A percentile compares a stretch with the other conserved stretches of the same genome.
Evolutionary conservation across 35 echinoderm and acorn worm species (phyloP).

Genomic region (Ophioderma brevispina): DNA sequence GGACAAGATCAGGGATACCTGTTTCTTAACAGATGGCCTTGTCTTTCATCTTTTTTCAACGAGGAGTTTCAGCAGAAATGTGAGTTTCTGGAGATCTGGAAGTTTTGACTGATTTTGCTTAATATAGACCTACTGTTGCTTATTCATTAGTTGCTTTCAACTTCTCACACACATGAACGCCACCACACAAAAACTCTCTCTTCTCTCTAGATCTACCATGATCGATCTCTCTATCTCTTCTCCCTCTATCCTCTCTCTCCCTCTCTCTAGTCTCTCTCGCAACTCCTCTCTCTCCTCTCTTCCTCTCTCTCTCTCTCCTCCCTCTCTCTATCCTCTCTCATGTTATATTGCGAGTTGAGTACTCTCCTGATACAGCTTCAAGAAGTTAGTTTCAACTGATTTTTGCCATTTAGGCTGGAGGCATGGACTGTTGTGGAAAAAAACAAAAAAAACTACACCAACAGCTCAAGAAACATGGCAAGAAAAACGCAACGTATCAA

Average conservation of each 20-base stretch:
- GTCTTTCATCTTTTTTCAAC: constrained; percentile 79
- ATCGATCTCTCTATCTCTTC: too few relatives aligned
- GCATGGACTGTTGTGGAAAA: constrained; percentile 42
- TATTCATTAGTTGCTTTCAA: too few relatives aligned
- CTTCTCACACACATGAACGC: too few relatives aligned
- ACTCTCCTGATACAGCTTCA: not conserved
- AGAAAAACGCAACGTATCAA: constrained; percentile 25
- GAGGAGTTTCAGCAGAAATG: constrained; percentile 75
- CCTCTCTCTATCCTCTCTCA: not conserved
- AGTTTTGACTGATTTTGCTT: too few relatives aligned
- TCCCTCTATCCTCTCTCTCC: too few relatives aligned
- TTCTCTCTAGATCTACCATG: too few relatives aligned
- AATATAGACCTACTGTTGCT: too few relatives aligned
- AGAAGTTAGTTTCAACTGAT: not conserved
- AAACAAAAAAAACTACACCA: constrained; percentile 36
- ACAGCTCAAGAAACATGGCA: constrained; percentile 31
- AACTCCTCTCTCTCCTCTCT: too few relatives aligned
- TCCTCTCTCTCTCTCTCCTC: not conserved
- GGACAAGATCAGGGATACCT: constrained; percentile 63
- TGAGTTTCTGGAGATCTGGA: constrained; percentile 90
- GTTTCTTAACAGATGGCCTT: constrained; percentile 81
- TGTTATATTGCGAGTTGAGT: not conserved
- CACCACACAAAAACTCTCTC: too few relatives aligned
- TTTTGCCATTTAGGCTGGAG: not conserved
- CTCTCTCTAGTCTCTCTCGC: too few relatives aligned